A percentile compares a stretch with the other conserved stretches of the same genome.
phyloP scores from a whole-genome alignment of 2,113 vertebrate species.

The Tursiops truncatus region DNA sequence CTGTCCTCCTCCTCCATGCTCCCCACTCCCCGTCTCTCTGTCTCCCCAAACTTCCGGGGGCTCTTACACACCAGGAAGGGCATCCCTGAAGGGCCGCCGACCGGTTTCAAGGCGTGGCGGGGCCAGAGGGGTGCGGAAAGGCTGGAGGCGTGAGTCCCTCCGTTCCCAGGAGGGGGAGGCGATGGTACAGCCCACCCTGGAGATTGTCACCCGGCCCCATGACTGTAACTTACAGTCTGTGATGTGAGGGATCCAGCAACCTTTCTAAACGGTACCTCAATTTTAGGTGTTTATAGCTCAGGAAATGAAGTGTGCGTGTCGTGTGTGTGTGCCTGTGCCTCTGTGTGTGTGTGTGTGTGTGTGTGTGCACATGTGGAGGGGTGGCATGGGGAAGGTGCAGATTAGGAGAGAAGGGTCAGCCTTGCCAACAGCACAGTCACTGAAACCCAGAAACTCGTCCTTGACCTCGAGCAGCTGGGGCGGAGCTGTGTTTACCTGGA shows the following conservation, averaged over 20 bases:
- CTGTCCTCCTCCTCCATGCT: fast-evolving
- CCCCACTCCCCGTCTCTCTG: too few relatives aligned
- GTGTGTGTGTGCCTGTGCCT: fast-evolving
- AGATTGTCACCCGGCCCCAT: fast-evolving
- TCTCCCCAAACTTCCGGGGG: too few relatives aligned
- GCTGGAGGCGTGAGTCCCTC: fast-evolving
- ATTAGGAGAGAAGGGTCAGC: too few relatives aligned
- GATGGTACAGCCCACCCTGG: fast-evolving
- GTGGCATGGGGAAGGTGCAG: background rate
- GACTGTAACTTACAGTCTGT: fast-evolving
- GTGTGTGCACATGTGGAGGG: too few relatives aligned
- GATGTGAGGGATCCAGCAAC: background rate
- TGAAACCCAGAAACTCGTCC: fast-evolving
- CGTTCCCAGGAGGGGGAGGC: fast-evolving
- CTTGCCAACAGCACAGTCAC: fast-evolving
- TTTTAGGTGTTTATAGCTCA: background rate
- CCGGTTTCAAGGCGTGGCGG: background rate
- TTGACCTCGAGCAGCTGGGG: too few relatives aligned
- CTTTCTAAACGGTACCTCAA: fast-evolving
- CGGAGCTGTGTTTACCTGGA: too few relatives aligned
- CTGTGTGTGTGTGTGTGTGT: too few relatives aligned
- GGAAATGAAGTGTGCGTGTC: background rate
- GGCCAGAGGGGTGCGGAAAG: background rate
- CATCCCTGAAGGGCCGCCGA: too few relatives aligned
- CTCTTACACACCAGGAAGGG: background rate